Percentiles rank a stretch among this genome's conserved stretches.
Conservation (phyloP, 2,888 invertebrate genomes). For the Mythimna impura region DNA sequence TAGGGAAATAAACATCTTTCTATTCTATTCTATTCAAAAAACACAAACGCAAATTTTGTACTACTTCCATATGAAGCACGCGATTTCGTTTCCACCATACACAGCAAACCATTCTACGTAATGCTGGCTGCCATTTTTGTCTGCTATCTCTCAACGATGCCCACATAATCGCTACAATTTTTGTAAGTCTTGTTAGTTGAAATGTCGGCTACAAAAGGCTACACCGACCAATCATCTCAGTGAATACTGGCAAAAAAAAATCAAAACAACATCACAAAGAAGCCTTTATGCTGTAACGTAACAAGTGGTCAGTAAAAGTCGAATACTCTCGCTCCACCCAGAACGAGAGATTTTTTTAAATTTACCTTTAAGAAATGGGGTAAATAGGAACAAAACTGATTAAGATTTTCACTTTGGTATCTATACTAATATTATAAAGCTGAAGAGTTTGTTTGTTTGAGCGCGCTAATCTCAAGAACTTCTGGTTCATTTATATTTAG, state of each 20-base stretch:
- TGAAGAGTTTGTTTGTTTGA: too few species aligned
- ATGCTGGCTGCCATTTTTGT: not conserved
- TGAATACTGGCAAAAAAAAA: conserved; percentile 20
- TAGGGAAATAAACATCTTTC: too few species aligned
- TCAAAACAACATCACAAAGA: conserved; percentile 1
- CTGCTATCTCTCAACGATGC: not conserved
- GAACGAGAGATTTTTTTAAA: too few species aligned
- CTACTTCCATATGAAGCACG: not conserved
- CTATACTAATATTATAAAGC: too few species aligned
- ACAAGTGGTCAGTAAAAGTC: too few species aligned
- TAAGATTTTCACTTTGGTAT: too few species aligned
- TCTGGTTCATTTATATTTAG: too few species aligned
- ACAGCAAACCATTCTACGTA: not conserved
- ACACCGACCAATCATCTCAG: not conserved
- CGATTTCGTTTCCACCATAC: not conserved
- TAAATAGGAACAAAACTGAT: too few species aligned
- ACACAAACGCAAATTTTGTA: not conserved
- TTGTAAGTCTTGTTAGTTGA: not conserved
- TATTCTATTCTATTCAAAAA: too few species aligned
- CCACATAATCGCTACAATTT: conserved; percentile 9
- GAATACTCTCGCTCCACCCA: too few species aligned
- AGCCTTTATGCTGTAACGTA: not conserved
- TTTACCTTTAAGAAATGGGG: too few species aligned
- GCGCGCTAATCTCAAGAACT: too few species aligned
- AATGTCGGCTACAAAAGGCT: not conserved